phyloP scores from a whole-genome alignment of 1,140 invertebrate genomes.

The Drosophila bocki region DNA sequence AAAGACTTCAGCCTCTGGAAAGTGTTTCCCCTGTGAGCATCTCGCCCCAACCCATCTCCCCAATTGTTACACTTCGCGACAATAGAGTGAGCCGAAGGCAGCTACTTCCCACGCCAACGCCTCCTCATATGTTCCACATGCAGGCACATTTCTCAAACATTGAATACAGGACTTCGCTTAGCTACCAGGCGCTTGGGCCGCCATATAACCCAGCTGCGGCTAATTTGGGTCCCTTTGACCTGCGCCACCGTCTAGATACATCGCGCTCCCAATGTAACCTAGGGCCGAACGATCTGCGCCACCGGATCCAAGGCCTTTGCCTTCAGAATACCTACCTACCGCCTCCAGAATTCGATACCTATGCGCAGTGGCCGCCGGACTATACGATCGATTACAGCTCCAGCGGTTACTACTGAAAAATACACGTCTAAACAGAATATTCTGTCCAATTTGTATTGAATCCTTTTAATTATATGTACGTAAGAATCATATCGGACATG shows the following conservation, averaged over 20 bases:
- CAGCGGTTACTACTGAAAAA: constrained; percentile 10
- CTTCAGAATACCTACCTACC: neutral
- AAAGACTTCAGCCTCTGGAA: no score
- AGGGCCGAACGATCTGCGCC: constrained; percentile 11
- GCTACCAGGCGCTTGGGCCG: no score
- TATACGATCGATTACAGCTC: neutral
- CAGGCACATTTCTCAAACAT: constrained; percentile 3
- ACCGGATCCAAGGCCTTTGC: constrained; percentile 6
- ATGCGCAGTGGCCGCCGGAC: constrained; percentile 2
- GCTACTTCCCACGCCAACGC: neutral
- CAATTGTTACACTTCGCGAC: constrained; percentile 13
- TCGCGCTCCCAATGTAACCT: constrained; percentile 3
- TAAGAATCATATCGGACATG: neutral
- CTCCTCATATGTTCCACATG: neutral
- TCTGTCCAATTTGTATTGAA: neutral
- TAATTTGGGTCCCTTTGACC: constrained; percentile 1
- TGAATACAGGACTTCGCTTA: constrained; percentile 1
- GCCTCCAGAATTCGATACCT: neutral
- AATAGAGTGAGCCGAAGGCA: neutral
- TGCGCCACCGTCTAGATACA: constrained; percentile 15
- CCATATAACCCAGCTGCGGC: neutral
- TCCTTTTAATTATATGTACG: neutral
- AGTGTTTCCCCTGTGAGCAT: neutral
- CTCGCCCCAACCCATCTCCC: constrained; percentile 1
- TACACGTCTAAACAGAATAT: no score